phyloP scores from a whole-genome alignment of 1,140 invertebrate species.

The Drepana arcuata region DNA sequence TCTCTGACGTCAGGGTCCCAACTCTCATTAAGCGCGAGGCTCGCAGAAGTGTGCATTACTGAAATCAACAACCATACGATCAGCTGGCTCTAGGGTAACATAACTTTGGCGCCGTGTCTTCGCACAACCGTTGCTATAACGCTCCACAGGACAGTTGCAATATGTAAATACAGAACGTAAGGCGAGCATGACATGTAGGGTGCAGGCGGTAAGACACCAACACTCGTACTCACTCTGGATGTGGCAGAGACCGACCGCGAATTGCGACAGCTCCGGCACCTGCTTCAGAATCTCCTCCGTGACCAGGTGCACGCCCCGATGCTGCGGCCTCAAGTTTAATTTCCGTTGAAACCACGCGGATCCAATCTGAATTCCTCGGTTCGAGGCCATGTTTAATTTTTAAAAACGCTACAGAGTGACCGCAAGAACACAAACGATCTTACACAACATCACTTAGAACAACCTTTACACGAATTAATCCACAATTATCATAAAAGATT shows the following conservation, averaged over 20 bases:
- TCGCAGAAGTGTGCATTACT: constrained; percentile 98
- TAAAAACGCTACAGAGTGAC: constrained; percentile 66
- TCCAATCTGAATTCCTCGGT: constrained; percentile 91
- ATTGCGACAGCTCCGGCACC: constrained; percentile 93
- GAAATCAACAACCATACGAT: constrained; percentile 67
- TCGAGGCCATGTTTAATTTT: constrained; percentile 86
- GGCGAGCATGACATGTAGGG: constrained; percentile 30
- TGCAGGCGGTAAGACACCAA: constrained; percentile 40
- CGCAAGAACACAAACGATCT: constrained; percentile 66
- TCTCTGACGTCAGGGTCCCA: constrained; percentile 97
- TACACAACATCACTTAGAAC: constrained; percentile 71
- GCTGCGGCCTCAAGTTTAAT: constrained; percentile 94
- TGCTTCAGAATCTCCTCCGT: constrained; percentile 95
- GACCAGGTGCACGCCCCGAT: constrained; percentile 94
- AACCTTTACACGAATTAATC: constrained; percentile 63
- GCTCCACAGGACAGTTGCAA: constrained; percentile 10
- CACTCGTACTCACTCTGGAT: constrained; percentile 88
- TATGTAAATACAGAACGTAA: no score
- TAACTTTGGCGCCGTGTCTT: no score
- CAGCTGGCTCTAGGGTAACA: no score
- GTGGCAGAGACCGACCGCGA: constrained; percentile 94
- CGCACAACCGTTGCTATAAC: constrained; percentile 8
- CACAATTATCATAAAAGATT: constrained; percentile 73
- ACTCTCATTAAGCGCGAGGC: constrained; percentile 96
- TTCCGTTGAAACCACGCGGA: constrained; percentile 97